These are phyloP conservation scores for Zapornia atra DNA, from an alignment of 2,113 vertebrate genomes.

Conservation along the genomic window DNA sequence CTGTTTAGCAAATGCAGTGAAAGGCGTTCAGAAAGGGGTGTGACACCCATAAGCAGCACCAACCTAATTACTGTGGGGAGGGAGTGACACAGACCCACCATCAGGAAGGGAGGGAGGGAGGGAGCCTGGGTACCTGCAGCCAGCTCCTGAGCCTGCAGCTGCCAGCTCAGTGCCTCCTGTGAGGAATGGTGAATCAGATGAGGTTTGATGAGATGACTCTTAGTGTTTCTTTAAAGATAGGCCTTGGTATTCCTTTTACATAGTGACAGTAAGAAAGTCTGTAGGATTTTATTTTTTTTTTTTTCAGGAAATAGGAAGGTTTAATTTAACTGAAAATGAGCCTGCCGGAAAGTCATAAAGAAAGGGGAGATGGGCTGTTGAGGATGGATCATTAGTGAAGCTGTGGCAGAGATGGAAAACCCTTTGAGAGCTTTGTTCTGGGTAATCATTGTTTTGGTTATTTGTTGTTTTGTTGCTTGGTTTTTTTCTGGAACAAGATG, in stretches of 20 bases:
- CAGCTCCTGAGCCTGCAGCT: not conserved
- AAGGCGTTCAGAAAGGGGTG: not conserved
- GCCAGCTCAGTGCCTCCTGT: accelerated
- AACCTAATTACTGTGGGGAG: not conserved
- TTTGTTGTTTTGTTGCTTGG: no score
- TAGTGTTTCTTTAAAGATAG: not conserved
- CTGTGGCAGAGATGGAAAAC: not conserved
- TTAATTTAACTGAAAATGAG: not conserved
- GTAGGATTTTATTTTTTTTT: no score
- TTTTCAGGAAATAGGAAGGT: not conserved
- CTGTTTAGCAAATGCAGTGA: not conserved
- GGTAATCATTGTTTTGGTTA: not conserved
- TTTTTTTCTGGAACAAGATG: not conserved
- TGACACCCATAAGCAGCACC: not conserved
- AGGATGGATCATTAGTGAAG: not conserved
- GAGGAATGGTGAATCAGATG: not conserved
- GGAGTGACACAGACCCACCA: not conserved
- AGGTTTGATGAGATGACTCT: not conserved
- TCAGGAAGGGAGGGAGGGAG: accelerated
- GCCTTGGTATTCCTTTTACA: not conserved
- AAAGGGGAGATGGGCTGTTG: not conserved
- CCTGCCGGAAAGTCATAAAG: not conserved
- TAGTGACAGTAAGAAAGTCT: not conserved
- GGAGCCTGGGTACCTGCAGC: not conserved
- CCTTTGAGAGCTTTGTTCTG: not conserved